Percentiles rank a stretch among this genome's conserved stretches.
phyloP scores from a whole-genome alignment of 2,797 vertebrate genomes.

The Etheostoma nigrum region DNA sequence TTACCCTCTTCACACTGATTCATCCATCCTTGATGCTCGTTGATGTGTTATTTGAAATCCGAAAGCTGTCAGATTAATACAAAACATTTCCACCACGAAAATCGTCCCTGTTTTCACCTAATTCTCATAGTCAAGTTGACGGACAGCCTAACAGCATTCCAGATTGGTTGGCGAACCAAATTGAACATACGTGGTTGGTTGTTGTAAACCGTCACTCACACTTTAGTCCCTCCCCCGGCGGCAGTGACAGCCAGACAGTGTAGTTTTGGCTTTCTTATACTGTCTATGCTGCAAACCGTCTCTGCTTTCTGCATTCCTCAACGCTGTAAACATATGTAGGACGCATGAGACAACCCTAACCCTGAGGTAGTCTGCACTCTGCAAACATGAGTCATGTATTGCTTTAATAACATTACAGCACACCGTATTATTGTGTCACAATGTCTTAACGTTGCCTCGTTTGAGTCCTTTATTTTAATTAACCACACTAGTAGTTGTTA shows the following conservation, averaged over 20 bases:
- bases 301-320: background rate
- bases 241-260: slow-evolving; percentile 19
- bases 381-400: accelerated
- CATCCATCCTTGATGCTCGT: background rate
- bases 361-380: no score
- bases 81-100: slow-evolving; percentile 20
- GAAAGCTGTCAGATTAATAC: background rate
- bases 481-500: background rate
- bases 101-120: slow-evolving; percentile 18
- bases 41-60: background rate
- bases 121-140: slow-evolving; percentile 74
- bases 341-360: background rate
- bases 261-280: background rate
- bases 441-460: background rate
- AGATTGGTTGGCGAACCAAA: slow-evolving; percentile 70
- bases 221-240: slow-evolving; percentile 32
- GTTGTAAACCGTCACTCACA: slow-evolving; percentile 37
- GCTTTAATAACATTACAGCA: background rate
- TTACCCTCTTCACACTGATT: slow-evolving; percentile 35
- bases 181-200: slow-evolving; percentile 64
- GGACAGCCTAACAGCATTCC: slow-evolving; percentile 26
- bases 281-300: no score
- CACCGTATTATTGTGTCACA: accelerated
- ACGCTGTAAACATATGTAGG: slow-evolving; percentile 20
- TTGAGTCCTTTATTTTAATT: slow-evolving; percentile 14